These are phyloP conservation scores for Drosophila obscura DNA, from an alignment of 1,140 invertebrate species.

Conservation along the genomic window DNA sequence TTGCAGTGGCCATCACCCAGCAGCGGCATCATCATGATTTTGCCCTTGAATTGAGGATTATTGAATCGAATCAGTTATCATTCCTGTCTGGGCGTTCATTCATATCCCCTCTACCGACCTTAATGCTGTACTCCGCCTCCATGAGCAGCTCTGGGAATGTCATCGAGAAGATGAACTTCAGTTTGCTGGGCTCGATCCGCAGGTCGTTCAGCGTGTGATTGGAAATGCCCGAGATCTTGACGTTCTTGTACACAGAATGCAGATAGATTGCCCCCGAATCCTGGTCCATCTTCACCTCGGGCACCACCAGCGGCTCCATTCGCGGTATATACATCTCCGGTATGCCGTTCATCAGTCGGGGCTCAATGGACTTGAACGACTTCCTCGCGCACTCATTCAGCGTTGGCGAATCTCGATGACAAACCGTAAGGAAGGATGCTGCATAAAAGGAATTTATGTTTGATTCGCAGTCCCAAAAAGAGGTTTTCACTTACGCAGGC, in stretches of 20 bases:
- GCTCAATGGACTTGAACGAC: slow-evolving; percentile 85
- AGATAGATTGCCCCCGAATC: slow-evolving; percentile 76
- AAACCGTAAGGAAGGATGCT: slow-evolving; percentile 88
- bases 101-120: slow-evolving; percentile 79
- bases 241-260: slow-evolving; percentile 72
- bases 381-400: slow-evolving; percentile 86
- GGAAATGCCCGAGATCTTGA: slow-evolving; percentile 70
- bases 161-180: slow-evolving; percentile 85
- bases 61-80: not conserved
- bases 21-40: slow-evolving; percentile 87
- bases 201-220: slow-evolving; percentile 66
- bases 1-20: slow-evolving; percentile 85
- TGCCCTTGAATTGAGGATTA: slow-evolving; percentile 78
- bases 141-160: slow-evolving; percentile 86
- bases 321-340: slow-evolving; percentile 87
- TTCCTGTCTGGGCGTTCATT: no score
- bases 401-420: slow-evolving; percentile 86
- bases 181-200: slow-evolving; percentile 85
- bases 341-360: slow-evolving; percentile 85
- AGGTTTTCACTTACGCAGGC: slow-evolving; percentile 57
- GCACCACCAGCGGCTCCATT: slow-evolving; percentile 86
- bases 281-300: slow-evolving; percentile 84
- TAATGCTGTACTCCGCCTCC: slow-evolving; percentile 85
- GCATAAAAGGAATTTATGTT: slow-evolving; percentile 33
- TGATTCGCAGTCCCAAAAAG: not conserved